These are phyloP conservation scores for Ammodytes marinus DNA, from an alignment of 2,113 vertebrate species.

Conservation along the genomic window DNA sequence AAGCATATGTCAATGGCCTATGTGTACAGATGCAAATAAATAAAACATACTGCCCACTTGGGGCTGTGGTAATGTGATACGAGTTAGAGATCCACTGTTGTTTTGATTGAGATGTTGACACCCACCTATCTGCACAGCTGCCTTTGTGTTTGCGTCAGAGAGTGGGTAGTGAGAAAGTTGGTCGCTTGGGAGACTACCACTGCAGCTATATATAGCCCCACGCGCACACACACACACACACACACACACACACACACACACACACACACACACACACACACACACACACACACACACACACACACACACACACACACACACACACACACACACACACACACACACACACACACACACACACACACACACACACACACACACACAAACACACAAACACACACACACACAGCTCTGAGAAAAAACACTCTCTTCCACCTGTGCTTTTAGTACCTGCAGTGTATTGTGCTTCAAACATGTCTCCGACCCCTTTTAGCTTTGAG, in stretches of 20 bases:
- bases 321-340: background rate
- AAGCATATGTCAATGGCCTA: background rate
- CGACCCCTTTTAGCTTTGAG: constrained; percentile 38
- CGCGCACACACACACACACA: background rate
- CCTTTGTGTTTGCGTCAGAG: constrained; percentile 66
- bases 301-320: background rate
- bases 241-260: background rate
- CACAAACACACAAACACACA: background rate
- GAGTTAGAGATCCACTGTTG: constrained; percentile 35
- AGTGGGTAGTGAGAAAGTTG: constrained; percentile 73
- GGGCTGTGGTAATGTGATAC: constrained; percentile 56
- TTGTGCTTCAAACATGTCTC: background rate
- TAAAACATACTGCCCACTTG: constrained; percentile 40
- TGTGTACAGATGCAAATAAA: constrained; percentile 33
- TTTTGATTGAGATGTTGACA: constrained; percentile 61
- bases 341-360: constrained; percentile 3
- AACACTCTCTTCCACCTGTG: constrained; percentile 4
- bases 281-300: background rate
- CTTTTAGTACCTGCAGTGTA: background rate
- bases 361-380: constrained; percentile 1
- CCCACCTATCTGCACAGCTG: constrained; percentile 51
- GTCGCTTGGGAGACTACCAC: constrained; percentile 73
- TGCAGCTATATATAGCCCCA: constrained; percentile 65
- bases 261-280: background rate
- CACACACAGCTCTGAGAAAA: background rate